phyloP scores from a whole-genome alignment of 2,888 invertebrate genomes.

The Aricia artaxerxes region DNA sequence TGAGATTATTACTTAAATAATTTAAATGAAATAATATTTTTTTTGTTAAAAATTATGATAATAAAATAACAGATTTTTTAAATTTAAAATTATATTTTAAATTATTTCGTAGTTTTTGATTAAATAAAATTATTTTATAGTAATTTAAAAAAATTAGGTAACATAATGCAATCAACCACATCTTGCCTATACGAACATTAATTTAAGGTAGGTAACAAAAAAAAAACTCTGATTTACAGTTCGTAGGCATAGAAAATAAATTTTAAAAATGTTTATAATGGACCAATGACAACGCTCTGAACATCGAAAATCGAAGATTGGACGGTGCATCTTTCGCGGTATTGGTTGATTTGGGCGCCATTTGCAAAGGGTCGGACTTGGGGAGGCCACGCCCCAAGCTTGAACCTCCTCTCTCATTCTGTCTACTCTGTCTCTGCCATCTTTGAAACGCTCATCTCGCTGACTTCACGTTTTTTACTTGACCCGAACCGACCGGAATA shows the following conservation, averaged over 20 bases:
- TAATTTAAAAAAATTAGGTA: too few species aligned
- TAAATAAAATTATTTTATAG: too few species aligned
- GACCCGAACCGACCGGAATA: constrained; percentile 5
- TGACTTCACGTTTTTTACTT: constrained; percentile 29
- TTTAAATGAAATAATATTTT: too few species aligned
- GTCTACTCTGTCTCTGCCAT: constrained; percentile 53
- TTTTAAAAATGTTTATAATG: neutral
- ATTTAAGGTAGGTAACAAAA: neutral
- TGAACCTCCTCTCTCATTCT: constrained; percentile 51
- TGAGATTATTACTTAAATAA: too few species aligned
- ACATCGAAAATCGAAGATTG: constrained; percentile 42
- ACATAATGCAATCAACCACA: neutral
- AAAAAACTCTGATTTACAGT: neutral
- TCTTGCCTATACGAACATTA: neutral
- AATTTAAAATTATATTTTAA: too few species aligned
- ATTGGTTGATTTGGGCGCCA: constrained; percentile 76
- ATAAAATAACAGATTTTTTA: too few species aligned
- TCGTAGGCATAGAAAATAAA: neutral
- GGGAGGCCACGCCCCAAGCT: constrained; percentile 63
- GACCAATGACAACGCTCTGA: constrained; percentile 34
- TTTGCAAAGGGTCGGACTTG: constrained; percentile 70
- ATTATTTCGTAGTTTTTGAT: too few species aligned
- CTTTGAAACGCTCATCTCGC: constrained; percentile 43
- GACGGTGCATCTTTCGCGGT: constrained; percentile 51
- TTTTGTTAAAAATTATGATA: too few species aligned